A percentile compares a stretch with the other conserved stretches of the same genome.
Conservation (phyloP, 2,888 invertebrate genomes). For the Colletes collaris region DNA sequence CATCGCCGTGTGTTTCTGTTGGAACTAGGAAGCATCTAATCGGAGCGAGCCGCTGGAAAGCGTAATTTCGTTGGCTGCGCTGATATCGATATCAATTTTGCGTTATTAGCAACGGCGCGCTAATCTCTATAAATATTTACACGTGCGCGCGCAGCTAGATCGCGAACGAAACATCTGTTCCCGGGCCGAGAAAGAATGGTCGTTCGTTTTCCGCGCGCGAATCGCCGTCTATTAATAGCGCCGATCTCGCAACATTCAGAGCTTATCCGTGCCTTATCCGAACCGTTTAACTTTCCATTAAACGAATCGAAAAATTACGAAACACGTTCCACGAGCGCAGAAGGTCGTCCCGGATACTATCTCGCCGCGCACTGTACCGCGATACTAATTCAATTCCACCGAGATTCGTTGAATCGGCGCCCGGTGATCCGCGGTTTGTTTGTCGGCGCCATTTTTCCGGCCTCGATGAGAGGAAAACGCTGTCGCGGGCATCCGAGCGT, state of each 20-base stretch:
- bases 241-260: conserved; percentile 32
- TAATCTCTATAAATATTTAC: conserved; percentile 35
- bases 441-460: not conserved
- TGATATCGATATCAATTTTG: conserved; percentile 12
- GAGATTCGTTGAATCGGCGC: not conserved
- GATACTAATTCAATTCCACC: conserved; percentile 21
- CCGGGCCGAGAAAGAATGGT: conserved; percentile 7
- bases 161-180: conserved; percentile 15
- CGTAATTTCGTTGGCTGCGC: not conserved
- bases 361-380: conserved; percentile 1
- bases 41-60: not conserved
- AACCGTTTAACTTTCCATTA: conserved; percentile 53
- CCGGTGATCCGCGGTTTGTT: not conserved
- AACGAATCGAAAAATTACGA: conserved; percentile 45
- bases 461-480: not conserved
- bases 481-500: too few relatives aligned
- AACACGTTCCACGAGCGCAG: conserved; percentile 18
- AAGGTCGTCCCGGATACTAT: conserved; percentile 38
- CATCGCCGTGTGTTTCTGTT: not conserved
- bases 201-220: conserved; percentile 15
- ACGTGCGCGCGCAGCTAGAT: not conserved
- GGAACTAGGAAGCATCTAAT: not conserved
- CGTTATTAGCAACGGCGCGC: conserved; percentile 1
- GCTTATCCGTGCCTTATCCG: conserved; percentile 44
- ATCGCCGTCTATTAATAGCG: conserved; percentile 37